Evolutionary conservation across 2,113 vertebrate genomes (phyloP), one percentile per base, ranked within the genome.

Genomic region (Thalassoma bifasciatum): DNA sequence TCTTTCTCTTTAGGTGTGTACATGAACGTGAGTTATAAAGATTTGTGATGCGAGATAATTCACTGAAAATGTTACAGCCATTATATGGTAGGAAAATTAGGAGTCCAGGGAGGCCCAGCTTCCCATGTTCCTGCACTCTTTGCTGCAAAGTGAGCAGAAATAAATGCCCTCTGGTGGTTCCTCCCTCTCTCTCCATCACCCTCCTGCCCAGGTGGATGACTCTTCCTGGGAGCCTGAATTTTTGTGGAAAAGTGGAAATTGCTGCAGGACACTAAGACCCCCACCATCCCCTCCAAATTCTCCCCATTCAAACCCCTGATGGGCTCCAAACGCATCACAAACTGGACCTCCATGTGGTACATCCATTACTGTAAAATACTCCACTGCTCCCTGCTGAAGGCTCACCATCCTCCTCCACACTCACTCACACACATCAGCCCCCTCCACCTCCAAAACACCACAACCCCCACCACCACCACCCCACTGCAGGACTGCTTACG

Each of bases 321-420:
- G 73, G 7, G 82, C 80, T 61, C 72, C 67, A 73, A 83, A 81
- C 65, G 67, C 82, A 88, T 86, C 84, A 62, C 86, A 89, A 87
- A 85, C 86, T 73, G 75, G 80, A 86, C 67, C 79, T 86, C 88
- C 89, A 91, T 90, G 88, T 92, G 90, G 84, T 88, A 84, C 86
- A 90, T 89, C 86, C 86, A 92, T 93, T 90, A 92, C 82, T n/a
- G 67, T 90, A 86, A 90, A 89, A 85, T 69, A 82, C 84, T 84
- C 83, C 38, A 62, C 79, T 50, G 68, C 81, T 77, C 78, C 84
- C 66, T 51, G 49, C 82, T 89, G 86, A 88, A 89, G 40, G 66
- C 77, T 81, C 53, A 46, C 52, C 69, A 54, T 76, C 73, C 80
- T 71, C 58, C 73, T 67, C 68, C 8, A 1, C 49, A 5, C 54